Conservation (phyloP, 2,888 invertebrate species). For the Mesorhabditis spiculigera region DNA sequence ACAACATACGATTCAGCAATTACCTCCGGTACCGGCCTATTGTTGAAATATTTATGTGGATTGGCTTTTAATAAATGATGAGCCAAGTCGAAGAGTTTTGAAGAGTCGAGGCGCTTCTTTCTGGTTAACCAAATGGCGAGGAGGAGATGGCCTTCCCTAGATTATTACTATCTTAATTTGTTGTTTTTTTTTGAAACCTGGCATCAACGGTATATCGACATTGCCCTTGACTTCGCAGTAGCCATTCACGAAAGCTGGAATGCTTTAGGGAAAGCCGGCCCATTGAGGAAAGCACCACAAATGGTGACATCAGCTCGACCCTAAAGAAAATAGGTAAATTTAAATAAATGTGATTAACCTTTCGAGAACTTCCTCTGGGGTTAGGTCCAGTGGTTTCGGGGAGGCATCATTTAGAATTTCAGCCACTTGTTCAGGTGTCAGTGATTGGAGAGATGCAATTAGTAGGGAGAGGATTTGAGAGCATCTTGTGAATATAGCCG, state of each 20-base stretch:
- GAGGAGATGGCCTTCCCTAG: conserved; percentile 81
- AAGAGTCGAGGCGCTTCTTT: conserved; percentile 78
- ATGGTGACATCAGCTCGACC: conserved; percentile 79
- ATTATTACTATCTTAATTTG: conserved; percentile 18
- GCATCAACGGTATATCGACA: conserved; percentile 12
- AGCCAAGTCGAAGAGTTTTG: conserved; percentile 84
- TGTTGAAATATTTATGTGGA: conserved; percentile 71
- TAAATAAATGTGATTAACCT: background rate
- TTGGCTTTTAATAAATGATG: conserved; percentile 95
- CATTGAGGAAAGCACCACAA: conserved; percentile 83
- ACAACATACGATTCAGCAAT: background rate
- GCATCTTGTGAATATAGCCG: conserved; percentile 78
- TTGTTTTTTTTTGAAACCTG: background rate
- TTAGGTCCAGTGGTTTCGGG: too few relatives aligned
- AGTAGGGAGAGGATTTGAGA: conserved; percentile 84
- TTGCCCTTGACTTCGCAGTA: conserved; percentile 69
- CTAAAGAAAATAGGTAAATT: conserved; percentile 58
- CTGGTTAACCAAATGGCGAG: conserved; percentile 85
- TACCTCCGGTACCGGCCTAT: conserved; percentile 15
- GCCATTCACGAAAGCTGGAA: conserved; percentile 95
- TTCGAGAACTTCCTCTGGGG: too few relatives aligned
- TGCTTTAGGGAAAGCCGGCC: conserved; percentile 96
- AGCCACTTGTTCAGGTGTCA: conserved; percentile 74
- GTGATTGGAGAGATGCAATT: conserved; percentile 82
- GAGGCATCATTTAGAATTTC: conserved; percentile 77